Base-by-base conservation (phyloP, 2,888 invertebrate genomes). In the Dasypogon diadema region DNA sequence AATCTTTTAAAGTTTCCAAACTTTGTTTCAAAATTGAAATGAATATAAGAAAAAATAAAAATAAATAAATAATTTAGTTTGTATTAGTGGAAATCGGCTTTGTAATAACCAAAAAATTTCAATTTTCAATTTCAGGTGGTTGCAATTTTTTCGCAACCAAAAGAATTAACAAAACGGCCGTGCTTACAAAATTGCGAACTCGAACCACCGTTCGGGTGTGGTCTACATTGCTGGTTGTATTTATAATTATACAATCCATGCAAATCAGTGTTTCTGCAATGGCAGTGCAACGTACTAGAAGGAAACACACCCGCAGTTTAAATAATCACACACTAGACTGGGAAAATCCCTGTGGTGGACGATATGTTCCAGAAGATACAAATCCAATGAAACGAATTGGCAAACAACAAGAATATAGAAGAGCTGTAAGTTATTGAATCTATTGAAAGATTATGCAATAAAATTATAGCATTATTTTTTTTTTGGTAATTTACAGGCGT, bases 331-430 rank as follows among this genome's bases (percentile, higher is more conserved):
- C 24, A 16, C 51, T 81, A 2, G 82, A 82, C 22, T 85, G 85
- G 85, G 81, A 82, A 78, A 84, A 85, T 81, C 82, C 85, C 18
- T 85, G 85, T 73, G 81, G 80, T 8, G 83, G 82, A 4, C 70
- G 46, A n/a, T 82, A 76, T 73, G 54, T 65, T 2, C 48, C 34
- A 10, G 26, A 26, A 8, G 51, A 30, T 16, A 21, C 46, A 18
- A 37, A 22, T 37, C 2, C 12, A 16, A 12, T 42, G 8, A 46
- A 14, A 18, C 2, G 58, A 24, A 22, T 24, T 58, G 46, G 37
- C 26, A 30, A 21, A 6, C 26, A 70, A 30, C 26, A 30, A n/a
- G 12, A 21, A 10, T 51, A 30, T 51, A 48, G 60, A 30, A 60
- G 37, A 63, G n/a, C 22, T 46, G 74, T 74, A 60, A 74, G 60